Evolutionary conservation across 1,140 invertebrate genomes (phyloP).

Genomic region (Nixonia krombeini): DNA sequence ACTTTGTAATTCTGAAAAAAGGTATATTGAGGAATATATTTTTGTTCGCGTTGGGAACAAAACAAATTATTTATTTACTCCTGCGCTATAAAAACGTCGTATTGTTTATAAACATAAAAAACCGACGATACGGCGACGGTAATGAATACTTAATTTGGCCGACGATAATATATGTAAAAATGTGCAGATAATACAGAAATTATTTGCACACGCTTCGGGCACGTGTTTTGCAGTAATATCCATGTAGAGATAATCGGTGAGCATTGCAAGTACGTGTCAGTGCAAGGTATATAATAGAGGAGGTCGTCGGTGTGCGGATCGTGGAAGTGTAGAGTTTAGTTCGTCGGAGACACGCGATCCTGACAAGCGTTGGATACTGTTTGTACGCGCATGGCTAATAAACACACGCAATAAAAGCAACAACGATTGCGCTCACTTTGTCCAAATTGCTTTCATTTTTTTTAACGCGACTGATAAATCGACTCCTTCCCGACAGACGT

Average conservation of each 20-base stretch:
- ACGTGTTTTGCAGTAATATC: slow-evolving; percentile 49
- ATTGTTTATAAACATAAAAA: too few relatives aligned
- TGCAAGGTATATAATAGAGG: slow-evolving; percentile 24
- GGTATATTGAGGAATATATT: too few relatives aligned
- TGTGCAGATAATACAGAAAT: slow-evolving; percentile 40
- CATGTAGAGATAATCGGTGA: slow-evolving; percentile 45
- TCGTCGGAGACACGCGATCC: slow-evolving; percentile 51
- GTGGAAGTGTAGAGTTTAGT: slow-evolving; percentile 1
- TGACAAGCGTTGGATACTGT: slow-evolving; percentile 39
- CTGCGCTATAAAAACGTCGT: too few relatives aligned
- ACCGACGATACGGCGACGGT: not conserved
- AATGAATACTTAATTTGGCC: slow-evolving; percentile 18
- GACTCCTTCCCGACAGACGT: too few relatives aligned
- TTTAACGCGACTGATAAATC: too few relatives aligned
- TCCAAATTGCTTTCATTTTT: too few relatives aligned
- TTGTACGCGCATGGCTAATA: too few relatives aligned
- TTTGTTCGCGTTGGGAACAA: too few relatives aligned
- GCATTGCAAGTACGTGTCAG: slow-evolving; percentile 41
- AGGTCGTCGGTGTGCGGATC: slow-evolving; percentile 2
- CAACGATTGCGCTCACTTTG: too few relatives aligned
- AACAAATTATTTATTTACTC: too few relatives aligned
- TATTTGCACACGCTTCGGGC: slow-evolving; percentile 35
- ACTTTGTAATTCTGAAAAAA: too few relatives aligned
- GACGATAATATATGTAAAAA: slow-evolving; percentile 48
- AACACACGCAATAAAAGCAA: too few relatives aligned